These are phyloP conservation scores for Pseudopipra pipra DNA, from an alignment of 2,113 vertebrate genomes.

Conservation along the genomic window DNA sequence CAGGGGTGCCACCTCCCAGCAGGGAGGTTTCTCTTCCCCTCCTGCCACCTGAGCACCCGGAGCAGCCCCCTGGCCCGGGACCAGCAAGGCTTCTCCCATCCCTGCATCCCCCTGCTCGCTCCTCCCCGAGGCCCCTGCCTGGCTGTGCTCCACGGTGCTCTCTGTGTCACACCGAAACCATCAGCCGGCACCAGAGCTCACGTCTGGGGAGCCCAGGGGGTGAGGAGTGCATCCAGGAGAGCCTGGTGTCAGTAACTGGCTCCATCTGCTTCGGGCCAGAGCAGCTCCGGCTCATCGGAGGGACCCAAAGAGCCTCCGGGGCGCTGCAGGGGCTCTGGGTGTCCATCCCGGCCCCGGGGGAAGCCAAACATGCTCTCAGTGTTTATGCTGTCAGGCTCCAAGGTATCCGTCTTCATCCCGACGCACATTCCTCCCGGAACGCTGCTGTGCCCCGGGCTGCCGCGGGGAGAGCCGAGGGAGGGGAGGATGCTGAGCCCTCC, in stretches of 20 bases:
- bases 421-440: constrained; percentile 59
- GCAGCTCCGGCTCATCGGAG: constrained; percentile 48
- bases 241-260: constrained; percentile 48
- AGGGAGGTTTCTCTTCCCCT: neutral
- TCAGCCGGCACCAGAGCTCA: constrained; percentile 10
- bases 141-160: constrained; percentile 47
- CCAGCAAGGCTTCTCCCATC: neutral
- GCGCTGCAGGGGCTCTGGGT: neutral
- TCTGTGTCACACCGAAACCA: constrained; percentile 22
- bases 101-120: neutral
- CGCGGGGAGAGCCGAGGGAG: neutral
- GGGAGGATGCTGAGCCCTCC: neutral
- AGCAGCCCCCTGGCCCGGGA: rapidly evolving
- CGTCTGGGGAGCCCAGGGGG: constrained; percentile 29
- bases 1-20: neutral
- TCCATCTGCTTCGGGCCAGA: constrained; percentile 55
- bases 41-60: neutral
- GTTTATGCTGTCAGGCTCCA: neutral
- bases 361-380: constrained; percentile 40
- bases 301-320: neutral
- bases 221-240: constrained; percentile 51
- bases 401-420: constrained; percentile 50
- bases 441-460: neutral
- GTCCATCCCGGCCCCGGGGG: constrained; percentile 15
- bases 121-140: neutral